Evolutionary conservation across 1,140 invertebrate species (phyloP).

Genomic region (Ctenoplectra terminalis): DNA sequence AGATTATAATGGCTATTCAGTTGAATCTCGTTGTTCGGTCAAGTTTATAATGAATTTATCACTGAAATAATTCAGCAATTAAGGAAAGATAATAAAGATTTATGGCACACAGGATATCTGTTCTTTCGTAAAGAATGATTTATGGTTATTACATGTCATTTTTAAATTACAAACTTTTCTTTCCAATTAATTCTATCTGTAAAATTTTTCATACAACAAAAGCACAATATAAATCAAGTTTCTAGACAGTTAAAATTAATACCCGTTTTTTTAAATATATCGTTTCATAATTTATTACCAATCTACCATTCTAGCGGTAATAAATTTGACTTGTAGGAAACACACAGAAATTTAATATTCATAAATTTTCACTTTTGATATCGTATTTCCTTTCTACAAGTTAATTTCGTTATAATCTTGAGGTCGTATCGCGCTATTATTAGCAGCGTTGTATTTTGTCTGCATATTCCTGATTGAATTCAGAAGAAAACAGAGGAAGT

Average conservation of each 20-base stretch:
- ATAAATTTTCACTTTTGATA: constrained; percentile 27
- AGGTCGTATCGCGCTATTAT: neutral
- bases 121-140: neutral
- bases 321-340: no score
- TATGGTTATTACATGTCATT: neutral
- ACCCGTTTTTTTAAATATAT: neutral
- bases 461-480: neutral
- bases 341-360: neutral
- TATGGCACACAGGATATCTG: neutral
- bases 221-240: neutral
- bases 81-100: neutral
- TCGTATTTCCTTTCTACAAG: neutral
- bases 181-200: neutral
- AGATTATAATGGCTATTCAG: no score
- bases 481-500: constrained; percentile 11
- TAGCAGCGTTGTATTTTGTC: no score
- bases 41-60: neutral
- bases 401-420: neutral
- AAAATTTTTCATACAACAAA: no score
- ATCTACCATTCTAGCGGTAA: no score
- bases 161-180: neutral
- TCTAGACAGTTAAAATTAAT: neutral
- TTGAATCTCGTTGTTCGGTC: no score
- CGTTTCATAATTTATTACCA: no score
- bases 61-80: neutral